These are phyloP conservation scores for Labrus mixtus DNA, from an alignment of 2,113 vertebrate genomes.

Conservation along the genomic window DNA sequence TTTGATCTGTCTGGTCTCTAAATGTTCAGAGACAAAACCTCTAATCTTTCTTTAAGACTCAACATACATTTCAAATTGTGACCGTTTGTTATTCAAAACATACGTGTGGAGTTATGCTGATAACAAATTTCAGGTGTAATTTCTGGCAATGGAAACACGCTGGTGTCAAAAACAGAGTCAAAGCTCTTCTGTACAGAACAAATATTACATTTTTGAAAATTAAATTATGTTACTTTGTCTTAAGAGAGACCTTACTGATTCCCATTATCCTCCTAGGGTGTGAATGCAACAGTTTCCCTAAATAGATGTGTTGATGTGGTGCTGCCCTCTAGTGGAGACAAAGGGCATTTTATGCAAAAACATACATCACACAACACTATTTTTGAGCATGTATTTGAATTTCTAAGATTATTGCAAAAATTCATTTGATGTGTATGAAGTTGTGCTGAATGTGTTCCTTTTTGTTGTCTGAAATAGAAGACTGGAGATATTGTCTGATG, in stretches of 20 bases:
- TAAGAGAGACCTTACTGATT: not conserved
- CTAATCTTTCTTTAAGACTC: not conserved
- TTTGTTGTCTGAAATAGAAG: not conserved
- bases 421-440: too few relatives aligned
- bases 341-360: not conserved
- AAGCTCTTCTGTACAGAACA: not conserved
- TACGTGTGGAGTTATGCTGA: not conserved
- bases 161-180: too few relatives aligned
- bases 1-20: not conserved
- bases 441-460: too few relatives aligned
- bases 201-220: not conserved
- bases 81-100: slow-evolving; percentile 3
- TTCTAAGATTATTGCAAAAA: too few relatives aligned
- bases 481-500: too few relatives aligned
- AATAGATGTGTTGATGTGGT: slow-evolving; percentile 26
- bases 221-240: not conserved
- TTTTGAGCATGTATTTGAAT: too few relatives aligned
- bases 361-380: not conserved
- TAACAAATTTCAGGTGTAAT: too few relatives aligned
- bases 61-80: not conserved
- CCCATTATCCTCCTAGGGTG: not conserved
- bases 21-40: not conserved
- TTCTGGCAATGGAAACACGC: too few relatives aligned
- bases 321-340: slow-evolving; percentile 51
- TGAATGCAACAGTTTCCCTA: slow-evolving; percentile 19